Evolutionary conservation across 2,888 invertebrate genomes (phyloP), one percentile per base, ranked within the genome.

Genomic region (Belgica antarctica): DNA sequence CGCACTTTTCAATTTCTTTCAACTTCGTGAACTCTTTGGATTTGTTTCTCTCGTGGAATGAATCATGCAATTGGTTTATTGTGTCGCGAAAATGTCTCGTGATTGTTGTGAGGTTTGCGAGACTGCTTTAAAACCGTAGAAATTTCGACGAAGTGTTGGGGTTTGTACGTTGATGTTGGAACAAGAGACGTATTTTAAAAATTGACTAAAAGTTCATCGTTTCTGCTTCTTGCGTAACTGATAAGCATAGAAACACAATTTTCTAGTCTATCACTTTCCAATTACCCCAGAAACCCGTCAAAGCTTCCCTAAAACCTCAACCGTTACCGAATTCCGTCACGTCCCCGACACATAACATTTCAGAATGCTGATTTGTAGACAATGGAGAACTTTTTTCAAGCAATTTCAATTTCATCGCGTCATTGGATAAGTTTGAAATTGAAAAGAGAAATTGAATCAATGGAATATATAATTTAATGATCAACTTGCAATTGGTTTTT

Each of bases 31-130:
- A 3, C 22, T 22, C 19, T 46, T n/a, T 46, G 34, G 34, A 5
- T 31, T 31, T 12, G n/a, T n/a, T n/a, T n/a, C 5, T 31, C 34
- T 4, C 41, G n/a, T 41, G 41, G 4, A 63, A 66, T 66, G 65
- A 66, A 47, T 66, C 65, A 66, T 66, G 65, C 65, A 66, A 66
- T 66, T 66, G 36, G 65, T 47, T 66, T 47, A 63, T 63, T 41
- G 41, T 66, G 27, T 47, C 63, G 52, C 24, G 24, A 52, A 17
- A 22, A 52, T 41, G 41, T 41, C 41, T 41, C 12, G 15, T 41
- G 31, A n/a, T n/a, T n/a, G n/a, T n/a, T n/a, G n/a, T n/a, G n/a
- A n/a, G n/a, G n/a, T n/a, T n/a, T n/a, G 34, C 34, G 12, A 31
- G 12, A 31, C 7, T 8, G 34, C 34, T 31, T 31, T 31, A 31